Percentiles rank a stretch among this genome's conserved stretches.
Evolutionary conservation across 2,113 vertebrate genomes (phyloP).

Genomic region (Heterochromis multidens): DNA sequence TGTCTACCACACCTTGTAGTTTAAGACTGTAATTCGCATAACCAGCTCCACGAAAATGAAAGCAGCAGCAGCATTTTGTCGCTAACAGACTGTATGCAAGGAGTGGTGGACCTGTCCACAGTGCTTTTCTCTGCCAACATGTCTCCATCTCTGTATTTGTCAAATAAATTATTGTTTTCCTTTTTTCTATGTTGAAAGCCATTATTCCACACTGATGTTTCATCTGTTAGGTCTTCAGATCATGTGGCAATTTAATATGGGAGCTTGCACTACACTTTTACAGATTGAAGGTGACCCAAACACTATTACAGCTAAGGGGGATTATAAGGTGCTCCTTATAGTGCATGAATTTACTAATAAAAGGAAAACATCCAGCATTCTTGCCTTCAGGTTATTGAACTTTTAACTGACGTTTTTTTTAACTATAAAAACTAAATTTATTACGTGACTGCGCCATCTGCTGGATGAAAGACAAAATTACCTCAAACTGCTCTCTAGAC

Average conservation of each 20-base stretch:
- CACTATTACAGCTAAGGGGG: not conserved
- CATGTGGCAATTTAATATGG: not conserved
- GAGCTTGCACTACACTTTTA: not conserved
- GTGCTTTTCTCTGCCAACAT: not conserved
- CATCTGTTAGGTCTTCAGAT: not conserved
- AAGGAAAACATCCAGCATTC: not conserved
- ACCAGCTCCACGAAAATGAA: not conserved
- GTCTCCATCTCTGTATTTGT: not conserved
- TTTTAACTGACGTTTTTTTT: not conserved
- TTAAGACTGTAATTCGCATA: not conserved
- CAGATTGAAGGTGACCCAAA: not conserved
- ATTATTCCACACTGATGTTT: not conserved
- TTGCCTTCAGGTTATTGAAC: not conserved
- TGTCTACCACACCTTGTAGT: not conserved
- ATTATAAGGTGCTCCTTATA: not conserved
- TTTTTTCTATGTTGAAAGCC: not conserved
- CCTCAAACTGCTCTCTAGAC: not conserved
- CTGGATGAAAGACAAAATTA: conserved; percentile 7
- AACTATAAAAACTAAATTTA: not conserved
- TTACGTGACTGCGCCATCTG: conserved; percentile 22
- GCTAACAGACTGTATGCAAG: not conserved
- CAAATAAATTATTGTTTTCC: conserved; percentile 34
- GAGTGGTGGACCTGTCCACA: not conserved
- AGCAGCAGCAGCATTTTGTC: not conserved
- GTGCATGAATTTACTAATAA: not conserved